Percentiles rank a stretch among this genome's conserved stretches.
Conservation (phyloP, 2,113 vertebrate genomes). For the Lepus europaeus region DNA sequence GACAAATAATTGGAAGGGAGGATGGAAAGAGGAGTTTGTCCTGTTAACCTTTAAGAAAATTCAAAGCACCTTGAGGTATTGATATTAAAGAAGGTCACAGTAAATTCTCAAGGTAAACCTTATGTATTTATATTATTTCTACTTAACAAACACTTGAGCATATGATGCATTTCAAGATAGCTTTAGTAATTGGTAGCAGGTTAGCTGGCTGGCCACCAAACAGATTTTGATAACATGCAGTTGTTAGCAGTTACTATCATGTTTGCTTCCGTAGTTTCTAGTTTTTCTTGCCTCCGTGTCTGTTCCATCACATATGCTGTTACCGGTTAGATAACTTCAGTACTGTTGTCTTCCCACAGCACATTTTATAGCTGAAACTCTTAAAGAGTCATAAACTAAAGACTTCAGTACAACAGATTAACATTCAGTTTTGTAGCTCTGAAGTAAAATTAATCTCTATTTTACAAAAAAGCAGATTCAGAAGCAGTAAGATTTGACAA, state of each 20-base stretch:
- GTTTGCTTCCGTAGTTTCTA: background rate
- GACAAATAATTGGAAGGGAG: background rate
- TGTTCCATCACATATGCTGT: background rate
- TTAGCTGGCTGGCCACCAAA: background rate
- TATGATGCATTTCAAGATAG: background rate
- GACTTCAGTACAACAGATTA: constrained; percentile 12
- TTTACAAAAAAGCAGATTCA: constrained; percentile 32
- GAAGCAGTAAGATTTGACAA: background rate
- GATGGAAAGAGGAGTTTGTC: background rate
- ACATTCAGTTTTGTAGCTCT: constrained; percentile 1
- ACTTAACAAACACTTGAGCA: background rate
- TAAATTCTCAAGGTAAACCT: background rate
- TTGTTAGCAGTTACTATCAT: background rate
- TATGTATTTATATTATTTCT: background rate
- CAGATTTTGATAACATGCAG: background rate
- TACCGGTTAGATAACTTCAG: background rate
- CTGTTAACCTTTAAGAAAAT: constrained; percentile 11
- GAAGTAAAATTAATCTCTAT: constrained; percentile 36
- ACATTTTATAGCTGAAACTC: constrained; percentile 27
- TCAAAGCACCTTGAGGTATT: background rate
- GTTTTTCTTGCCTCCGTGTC: background rate
- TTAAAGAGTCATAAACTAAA: background rate
- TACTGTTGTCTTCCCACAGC: background rate
- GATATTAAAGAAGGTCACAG: background rate
- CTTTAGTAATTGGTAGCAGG: background rate